Base-by-base conservation (phyloP, 2,888 invertebrate species). In the Mayetiola destructor region DNA sequence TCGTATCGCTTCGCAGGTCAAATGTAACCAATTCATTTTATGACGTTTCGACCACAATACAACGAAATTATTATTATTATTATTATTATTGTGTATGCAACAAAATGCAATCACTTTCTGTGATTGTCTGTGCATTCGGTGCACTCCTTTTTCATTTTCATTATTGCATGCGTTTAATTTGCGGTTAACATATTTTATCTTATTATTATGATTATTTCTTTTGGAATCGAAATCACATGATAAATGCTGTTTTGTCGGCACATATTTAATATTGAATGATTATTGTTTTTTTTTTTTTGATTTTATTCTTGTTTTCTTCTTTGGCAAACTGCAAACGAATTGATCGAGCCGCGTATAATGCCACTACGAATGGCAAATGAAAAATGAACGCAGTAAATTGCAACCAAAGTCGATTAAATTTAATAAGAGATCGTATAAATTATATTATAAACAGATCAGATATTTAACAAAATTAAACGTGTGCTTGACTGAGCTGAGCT, bases 401-500 rank as follows among this genome's bases (percentile, higher is more conserved):
- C 48, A 20, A 27, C 48, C 27, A 48, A 48, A 48, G 48, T 48
- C 48, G 48, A 48, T 48, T 48, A 48, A 48, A 48, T 48, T 48
- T 48, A 48, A 48, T 48, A 48, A 48, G 48, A 48, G 48, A 48
- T 48, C 48, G 23, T 48, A 48, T 48, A 48, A 48, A 48, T 48
- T 48, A 48, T 48, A 27, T 48, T 48, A 48, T 48, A 48, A 48
- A 10, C 48, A 48, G 48, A 48, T 48, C 48, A 48, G 48, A 48
- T 48, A 48, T 27, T 48, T 48, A 48, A 48, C 48, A 27, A 27
- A 27, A 48, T n/a, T 27, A 27, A 48, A 27, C 48, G 48, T 48
- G 48, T 48, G 48, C 48, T 39, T 10, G n/a, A n/a, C n/a, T n/a
- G n/a, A n/a, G n/a, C n/a, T n/a, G n/a, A n/a, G n/a, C n/a, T 23